Evolutionary conservation across 2,888 invertebrate genomes (phyloP).

Genomic region (Hirtodrosophila duncani): DNA sequence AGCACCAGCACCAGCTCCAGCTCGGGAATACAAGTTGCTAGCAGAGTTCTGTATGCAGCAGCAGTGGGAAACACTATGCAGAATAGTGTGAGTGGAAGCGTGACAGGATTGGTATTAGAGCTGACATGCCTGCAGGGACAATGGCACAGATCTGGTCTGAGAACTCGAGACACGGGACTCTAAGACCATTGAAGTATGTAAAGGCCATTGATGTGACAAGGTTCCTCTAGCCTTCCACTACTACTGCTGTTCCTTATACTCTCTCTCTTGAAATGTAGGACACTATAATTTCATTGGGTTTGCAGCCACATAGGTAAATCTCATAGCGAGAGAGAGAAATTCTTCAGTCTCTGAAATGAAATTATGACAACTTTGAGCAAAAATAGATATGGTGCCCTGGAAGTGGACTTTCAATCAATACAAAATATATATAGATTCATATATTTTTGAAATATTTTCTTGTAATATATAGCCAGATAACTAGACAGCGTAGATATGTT

Average conservation of each 20-base stretch:
- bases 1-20: no score
- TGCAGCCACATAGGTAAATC: no score
- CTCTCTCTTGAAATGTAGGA: no score
- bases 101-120: constrained; percentile 74
- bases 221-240: not conserved
- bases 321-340: no score
- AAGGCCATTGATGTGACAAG: constrained; percentile 51
- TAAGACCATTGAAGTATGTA: constrained; percentile 50
- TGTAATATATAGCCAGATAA: constrained; percentile 1
- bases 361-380: no score
- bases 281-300: no score
- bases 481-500: not conserved
- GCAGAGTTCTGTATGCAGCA: constrained; percentile 20
- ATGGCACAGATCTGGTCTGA: constrained; percentile 10
- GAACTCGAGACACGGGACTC: constrained; percentile 3
- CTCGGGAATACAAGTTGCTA: constrained; percentile 43
- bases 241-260: no score
- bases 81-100: constrained; percentile 45
- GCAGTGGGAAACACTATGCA: constrained; percentile 12
- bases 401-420: no score
- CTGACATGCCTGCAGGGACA: constrained; percentile 73
- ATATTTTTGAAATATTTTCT: no score
- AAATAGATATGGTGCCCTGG: no score
- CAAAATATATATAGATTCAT: no score
- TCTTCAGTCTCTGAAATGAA: no score